phyloP scores from a whole-genome alignment of 1,140 invertebrate species.

The Tribolium madens region DNA sequence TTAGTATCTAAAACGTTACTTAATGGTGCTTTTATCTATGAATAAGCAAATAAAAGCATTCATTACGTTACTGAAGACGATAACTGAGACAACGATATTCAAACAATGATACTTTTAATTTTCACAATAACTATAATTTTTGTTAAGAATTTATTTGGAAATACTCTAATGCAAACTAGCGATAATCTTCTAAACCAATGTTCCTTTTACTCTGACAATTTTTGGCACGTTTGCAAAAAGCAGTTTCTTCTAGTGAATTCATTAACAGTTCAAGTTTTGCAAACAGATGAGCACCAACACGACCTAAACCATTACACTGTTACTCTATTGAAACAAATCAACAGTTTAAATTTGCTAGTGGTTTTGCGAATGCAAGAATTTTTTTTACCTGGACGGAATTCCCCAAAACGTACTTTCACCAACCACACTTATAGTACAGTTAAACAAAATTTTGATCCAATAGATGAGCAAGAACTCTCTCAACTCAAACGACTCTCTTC shows the following conservation, averaged over 20 bases:
- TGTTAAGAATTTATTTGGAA: neutral
- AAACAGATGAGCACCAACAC: neutral
- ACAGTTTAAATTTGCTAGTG: neutral
- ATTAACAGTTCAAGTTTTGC: neutral
- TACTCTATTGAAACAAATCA: neutral
- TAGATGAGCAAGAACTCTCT: neutral
- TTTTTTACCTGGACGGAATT: neutral
- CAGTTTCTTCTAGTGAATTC: neutral
- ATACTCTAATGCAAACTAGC: neutral
- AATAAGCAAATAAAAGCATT: too few relatives aligned
- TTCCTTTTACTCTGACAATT: neutral
- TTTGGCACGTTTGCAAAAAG: neutral
- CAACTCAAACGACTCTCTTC: neutral
- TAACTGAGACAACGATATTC: too few relatives aligned
- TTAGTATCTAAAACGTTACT: too few relatives aligned
- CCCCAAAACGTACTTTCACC: neutral
- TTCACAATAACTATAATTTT: too few relatives aligned
- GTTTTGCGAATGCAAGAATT: neutral
- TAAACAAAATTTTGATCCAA: neutral
- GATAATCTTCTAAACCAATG: neutral
- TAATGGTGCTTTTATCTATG: too few relatives aligned
- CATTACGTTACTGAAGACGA: too few relatives aligned
- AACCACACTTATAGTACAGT: neutral
- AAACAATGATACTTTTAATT: too few relatives aligned
- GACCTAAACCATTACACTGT: neutral